phyloP scores from a whole-genome alignment of 2,113 vertebrate species.

The Amphiprion percula region DNA sequence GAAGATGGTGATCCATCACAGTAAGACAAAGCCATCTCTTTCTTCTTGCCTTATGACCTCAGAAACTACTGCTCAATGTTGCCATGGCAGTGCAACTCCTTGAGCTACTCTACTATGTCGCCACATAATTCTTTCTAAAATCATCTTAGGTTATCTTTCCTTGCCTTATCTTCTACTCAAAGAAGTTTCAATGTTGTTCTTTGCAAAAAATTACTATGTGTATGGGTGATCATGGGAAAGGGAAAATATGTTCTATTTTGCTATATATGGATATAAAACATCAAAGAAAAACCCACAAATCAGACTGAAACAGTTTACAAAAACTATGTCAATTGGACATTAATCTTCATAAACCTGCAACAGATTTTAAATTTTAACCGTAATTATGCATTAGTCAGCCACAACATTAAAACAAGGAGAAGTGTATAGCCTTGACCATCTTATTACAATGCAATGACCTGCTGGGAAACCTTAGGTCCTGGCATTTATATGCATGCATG shows the following conservation, averaged over 20 bases:
- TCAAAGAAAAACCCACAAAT: background rate
- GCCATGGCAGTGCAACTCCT: slow-evolving; percentile 38
- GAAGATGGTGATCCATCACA: slow-evolving; percentile 72
- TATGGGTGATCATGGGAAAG: background rate
- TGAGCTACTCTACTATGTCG: slow-evolving; percentile 25
- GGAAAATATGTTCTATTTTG: background rate
- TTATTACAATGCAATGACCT: too few relatives aligned
- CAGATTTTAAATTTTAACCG: too few relatives aligned
- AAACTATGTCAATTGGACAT: background rate
- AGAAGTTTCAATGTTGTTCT: background rate
- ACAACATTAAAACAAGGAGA: too few relatives aligned
- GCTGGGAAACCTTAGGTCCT: too few relatives aligned
- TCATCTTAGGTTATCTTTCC: slow-evolving; percentile 21
- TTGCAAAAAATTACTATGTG: background rate
- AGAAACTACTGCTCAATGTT: slow-evolving; percentile 59
- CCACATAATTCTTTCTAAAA: slow-evolving; percentile 23
- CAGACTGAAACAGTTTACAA: background rate
- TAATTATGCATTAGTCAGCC: too few relatives aligned
- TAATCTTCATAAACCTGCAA: too few relatives aligned
- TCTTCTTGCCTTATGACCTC: slow-evolving; percentile 66
- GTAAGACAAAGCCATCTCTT: slow-evolving; percentile 72
- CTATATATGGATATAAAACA: background rate
- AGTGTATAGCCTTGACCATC: too few relatives aligned
- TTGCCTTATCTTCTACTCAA: background rate
- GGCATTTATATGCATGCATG: too few relatives aligned